These are phyloP conservation scores for Collichthys lucidus DNA, from an alignment of 2,113 vertebrate genomes.

Conservation along the genomic window DNA sequence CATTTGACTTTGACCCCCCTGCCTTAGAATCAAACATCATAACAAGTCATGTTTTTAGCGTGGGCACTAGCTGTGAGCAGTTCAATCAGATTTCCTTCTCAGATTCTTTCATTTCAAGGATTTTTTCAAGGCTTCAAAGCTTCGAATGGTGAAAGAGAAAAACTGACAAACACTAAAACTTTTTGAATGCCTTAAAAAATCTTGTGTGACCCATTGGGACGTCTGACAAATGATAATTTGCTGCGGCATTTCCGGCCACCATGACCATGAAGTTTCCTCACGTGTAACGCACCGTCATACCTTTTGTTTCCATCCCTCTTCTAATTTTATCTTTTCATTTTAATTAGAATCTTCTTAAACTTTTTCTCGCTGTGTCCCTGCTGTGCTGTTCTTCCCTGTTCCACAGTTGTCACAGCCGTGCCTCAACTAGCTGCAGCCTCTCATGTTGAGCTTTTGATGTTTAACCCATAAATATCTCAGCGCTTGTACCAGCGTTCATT, in stretches of 20 bases:
- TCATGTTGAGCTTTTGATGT: not conserved
- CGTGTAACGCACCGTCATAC: too few relatives aligned
- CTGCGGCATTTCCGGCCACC: not conserved
- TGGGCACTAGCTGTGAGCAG: not conserved
- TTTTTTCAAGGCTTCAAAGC: not conserved
- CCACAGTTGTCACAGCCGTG: not conserved
- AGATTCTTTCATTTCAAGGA: not conserved
- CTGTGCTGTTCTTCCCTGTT: not conserved
- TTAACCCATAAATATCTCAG: not conserved
- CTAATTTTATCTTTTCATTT: not conserved
- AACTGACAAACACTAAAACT: not conserved
- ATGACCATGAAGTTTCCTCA: too few relatives aligned
- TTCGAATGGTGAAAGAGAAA: not conserved
- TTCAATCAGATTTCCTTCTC: not conserved
- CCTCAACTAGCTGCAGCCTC: not conserved
- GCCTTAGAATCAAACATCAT: not conserved
- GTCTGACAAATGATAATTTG: not conserved
- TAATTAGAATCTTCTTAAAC: too few relatives aligned
- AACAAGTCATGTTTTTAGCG: too few relatives aligned
- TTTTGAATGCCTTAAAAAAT: not conserved
- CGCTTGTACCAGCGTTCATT: not conserved
- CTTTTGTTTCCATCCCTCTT: not conserved
- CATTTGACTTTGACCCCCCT: too few relatives aligned
- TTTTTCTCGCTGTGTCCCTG: not conserved
- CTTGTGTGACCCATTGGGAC: not conserved